phyloP scores from a whole-genome alignment of 2,888 invertebrate species.

The Leistus spinibarbis region DNA sequence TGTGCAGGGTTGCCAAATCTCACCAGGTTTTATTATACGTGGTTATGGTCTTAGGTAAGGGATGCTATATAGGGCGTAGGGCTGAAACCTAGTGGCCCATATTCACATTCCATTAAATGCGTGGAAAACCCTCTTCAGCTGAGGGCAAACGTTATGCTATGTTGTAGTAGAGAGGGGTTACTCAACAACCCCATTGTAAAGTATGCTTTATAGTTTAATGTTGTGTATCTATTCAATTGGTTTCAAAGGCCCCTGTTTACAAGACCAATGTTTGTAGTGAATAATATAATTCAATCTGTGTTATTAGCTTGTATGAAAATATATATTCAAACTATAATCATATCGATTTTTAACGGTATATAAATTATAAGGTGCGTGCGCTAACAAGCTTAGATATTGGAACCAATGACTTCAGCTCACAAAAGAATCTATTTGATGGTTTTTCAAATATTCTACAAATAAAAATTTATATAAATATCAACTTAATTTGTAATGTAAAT shows the following conservation, averaged over 20 bases:
- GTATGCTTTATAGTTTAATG: neutral
- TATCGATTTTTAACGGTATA: neutral
- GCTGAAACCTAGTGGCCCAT: constrained; percentile 25
- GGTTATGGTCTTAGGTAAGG: neutral
- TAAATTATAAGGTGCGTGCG: no score
- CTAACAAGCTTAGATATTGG: no score
- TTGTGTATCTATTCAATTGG: neutral
- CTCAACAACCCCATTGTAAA: neutral
- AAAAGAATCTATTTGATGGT: no score
- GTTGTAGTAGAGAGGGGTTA: neutral
- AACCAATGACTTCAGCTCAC: no score
- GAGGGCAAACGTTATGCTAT: neutral
- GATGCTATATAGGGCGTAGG: neutral
- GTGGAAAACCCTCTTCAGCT: neutral
- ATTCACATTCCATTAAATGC: constrained; percentile 22
- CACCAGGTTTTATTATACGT: neutral
- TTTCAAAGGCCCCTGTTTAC: neutral
- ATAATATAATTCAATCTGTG: neutral
- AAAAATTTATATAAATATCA: no score
- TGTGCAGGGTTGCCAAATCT: neutral
- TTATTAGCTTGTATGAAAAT: no score
- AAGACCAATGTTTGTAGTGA: neutral
- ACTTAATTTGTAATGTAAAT: no score
- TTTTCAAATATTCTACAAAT: no score
- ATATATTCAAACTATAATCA: neutral